Evolutionary conservation across 2,888 invertebrate species (phyloP).

Genomic region (Sinodicranocentrus sp.): DNA sequence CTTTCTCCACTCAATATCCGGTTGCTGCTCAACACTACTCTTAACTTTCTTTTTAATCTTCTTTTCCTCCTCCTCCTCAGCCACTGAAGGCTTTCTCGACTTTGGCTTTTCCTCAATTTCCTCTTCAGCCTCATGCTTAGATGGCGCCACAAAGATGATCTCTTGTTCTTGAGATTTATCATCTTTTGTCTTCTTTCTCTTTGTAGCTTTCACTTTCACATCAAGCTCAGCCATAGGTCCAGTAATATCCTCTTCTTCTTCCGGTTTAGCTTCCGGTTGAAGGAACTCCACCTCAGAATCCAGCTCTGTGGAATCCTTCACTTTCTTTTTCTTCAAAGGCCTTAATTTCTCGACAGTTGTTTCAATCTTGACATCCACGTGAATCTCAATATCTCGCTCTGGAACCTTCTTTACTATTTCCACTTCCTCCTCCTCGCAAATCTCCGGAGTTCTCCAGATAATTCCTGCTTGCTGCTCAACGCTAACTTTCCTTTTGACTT

Average conservation of each 20-base stretch:
- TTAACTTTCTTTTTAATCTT: no score
- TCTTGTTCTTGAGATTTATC: background rate
- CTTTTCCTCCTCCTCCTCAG: no score
- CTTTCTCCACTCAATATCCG: slow-evolving; percentile 62
- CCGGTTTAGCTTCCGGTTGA: background rate
- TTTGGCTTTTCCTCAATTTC: background rate
- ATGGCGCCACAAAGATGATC: background rate
- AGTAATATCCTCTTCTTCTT: background rate
- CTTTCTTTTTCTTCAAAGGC: background rate
- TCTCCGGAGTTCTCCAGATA: background rate
- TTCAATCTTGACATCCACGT: slow-evolving; percentile 27
- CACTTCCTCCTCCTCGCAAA: slow-evolving; percentile 63
- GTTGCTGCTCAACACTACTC: background rate
- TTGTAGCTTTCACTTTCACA: background rate
- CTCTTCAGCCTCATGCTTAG: no score
- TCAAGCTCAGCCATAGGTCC: background rate
- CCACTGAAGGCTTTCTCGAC: background rate
- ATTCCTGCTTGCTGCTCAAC: background rate
- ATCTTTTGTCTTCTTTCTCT: slow-evolving; percentile 13
- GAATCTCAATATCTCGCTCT: slow-evolving; percentile 73
- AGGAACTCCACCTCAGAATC: slow-evolving; percentile 74
- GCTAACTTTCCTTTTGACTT: background rate
- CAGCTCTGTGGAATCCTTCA: slow-evolving; percentile 77
- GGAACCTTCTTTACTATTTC: slow-evolving; percentile 75
- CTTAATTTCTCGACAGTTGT: background rate